Evolutionary conservation across 2,113 vertebrate species (phyloP).

Genomic region (Mastomys natalensis): DNA sequence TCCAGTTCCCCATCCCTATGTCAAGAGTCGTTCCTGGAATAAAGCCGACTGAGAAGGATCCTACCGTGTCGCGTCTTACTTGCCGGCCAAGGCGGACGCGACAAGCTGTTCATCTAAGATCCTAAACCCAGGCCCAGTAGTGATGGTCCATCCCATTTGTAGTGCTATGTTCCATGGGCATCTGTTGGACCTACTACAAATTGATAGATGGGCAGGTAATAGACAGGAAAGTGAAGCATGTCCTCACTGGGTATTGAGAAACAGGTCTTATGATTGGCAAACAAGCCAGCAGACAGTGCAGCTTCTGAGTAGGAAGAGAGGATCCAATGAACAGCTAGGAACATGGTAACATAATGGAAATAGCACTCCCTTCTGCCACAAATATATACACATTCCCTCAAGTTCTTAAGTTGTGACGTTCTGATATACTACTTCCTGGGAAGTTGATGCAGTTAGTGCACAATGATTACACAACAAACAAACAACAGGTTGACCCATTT

Average conservation of each 20-base stretch:
- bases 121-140: not conserved
- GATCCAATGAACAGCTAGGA: not conserved
- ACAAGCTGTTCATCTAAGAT: not conserved
- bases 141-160: not conserved
- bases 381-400: not conserved
- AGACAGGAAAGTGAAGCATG: not conserved
- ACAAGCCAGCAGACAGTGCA: not conserved
- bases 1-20: too few relatives aligned
- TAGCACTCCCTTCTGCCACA: not conserved
- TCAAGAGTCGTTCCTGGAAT: too few relatives aligned
- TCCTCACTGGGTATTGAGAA: not conserved
- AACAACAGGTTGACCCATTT: not conserved
- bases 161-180: not conserved
- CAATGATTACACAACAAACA: not conserved
- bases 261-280: not conserved
- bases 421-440: not conserved
- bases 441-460: not conserved
- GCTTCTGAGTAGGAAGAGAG: not conserved
- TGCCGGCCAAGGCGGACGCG: too few relatives aligned
- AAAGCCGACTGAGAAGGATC: too few relatives aligned
- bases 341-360: not conserved
- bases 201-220: not conserved
- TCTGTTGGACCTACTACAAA: slow-evolving; percentile 22
- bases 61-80: too few relatives aligned
- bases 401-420: slow-evolving; percentile 7